Evolutionary conservation across 1,140 invertebrate species (phyloP).

Genomic region (Geopemphigus sp.): DNA sequence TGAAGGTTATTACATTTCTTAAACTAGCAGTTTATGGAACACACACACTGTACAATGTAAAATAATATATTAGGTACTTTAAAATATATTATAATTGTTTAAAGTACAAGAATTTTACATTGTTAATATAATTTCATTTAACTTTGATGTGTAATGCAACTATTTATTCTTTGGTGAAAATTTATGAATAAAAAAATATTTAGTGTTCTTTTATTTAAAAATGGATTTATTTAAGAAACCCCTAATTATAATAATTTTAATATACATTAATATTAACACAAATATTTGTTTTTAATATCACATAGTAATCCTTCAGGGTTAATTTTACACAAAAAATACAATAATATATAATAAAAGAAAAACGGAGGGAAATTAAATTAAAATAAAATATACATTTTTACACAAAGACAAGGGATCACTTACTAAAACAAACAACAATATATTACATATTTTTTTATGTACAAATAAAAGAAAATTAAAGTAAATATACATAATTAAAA

Average conservation of each 20-base stretch:
- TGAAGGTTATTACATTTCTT: too few species aligned
- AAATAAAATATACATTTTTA: conserved; percentile 35
- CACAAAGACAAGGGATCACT: neutral
- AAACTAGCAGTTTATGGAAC: too few species aligned
- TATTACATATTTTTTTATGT: conserved; percentile 32
- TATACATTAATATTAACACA: conserved; percentile 27
- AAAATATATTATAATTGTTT: too few species aligned
- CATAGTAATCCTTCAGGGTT: conserved; percentile 25
- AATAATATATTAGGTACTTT: too few species aligned
- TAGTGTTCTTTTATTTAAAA: neutral
- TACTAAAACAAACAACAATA: conserved; percentile 44
- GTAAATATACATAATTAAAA: neutral
- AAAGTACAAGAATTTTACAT: too few species aligned
- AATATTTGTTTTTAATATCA: conserved; percentile 39
- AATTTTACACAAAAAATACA: conserved; percentile 4
- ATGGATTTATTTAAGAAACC: conserved; percentile 17
- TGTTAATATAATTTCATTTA: too few species aligned
- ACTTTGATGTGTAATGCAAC: too few species aligned
- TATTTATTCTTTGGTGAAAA: neutral
- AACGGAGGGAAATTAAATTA: neutral
- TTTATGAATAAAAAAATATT: neutral
- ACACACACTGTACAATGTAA: too few species aligned
- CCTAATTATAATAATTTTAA: conserved; percentile 13
- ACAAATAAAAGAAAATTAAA: conserved; percentile 5
- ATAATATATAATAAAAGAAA: conserved; percentile 1